A percentile compares a stretch with the other conserved stretches of the same genome.
These are phyloP conservation scores for Dendrocopos noguchii DNA, from an alignment of 2,113 vertebrate species.

Conservation along the genomic window DNA sequence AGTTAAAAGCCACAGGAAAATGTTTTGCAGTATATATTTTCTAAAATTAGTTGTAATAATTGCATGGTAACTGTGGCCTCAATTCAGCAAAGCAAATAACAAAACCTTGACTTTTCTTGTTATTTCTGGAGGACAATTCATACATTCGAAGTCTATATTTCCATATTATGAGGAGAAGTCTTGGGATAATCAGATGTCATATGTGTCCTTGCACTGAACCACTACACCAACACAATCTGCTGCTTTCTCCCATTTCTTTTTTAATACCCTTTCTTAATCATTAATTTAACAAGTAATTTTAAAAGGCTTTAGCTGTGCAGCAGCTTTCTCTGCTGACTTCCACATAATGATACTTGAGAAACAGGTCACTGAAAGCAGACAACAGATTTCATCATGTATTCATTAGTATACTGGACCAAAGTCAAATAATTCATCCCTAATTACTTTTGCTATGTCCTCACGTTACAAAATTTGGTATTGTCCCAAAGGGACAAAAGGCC, in stretches of 20 bases:
- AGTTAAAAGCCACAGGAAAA: background rate
- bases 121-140: constrained; percentile 10
- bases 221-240: background rate
- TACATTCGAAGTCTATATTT: constrained; percentile 19
- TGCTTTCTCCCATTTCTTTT: background rate
- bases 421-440: background rate
- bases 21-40: background rate
- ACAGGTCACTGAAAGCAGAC: background rate
- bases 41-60: background rate
- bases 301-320: background rate
- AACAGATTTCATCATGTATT: background rate
- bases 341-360: background rate
- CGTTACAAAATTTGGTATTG: too few relatives aligned
- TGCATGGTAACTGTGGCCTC: background rate
- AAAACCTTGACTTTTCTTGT: background rate
- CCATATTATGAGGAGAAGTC: background rate
- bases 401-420: background rate
- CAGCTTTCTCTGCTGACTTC: background rate
- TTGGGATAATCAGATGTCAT: background rate
- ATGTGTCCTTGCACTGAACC: background rate
- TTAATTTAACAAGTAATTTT: background rate
- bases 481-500: too few relatives aligned
- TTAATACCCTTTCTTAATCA: background rate
- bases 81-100: background rate
- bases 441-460: background rate